Conservation (phyloP, 2,797 vertebrate genomes). For the Perdix hodgsoniae region DNA sequence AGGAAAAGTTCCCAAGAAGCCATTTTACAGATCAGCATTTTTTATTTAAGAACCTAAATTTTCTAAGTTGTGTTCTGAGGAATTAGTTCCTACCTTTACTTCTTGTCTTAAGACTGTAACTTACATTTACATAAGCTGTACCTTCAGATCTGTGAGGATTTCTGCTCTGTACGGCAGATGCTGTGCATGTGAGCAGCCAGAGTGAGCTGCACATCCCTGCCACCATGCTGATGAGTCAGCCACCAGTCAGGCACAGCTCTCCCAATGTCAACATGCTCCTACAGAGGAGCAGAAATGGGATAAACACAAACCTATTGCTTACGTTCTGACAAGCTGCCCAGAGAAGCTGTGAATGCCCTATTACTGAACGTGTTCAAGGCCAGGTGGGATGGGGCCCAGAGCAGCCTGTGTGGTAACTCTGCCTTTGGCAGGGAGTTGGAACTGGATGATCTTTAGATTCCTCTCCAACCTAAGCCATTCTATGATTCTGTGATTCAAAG, state of each 20-base stretch:
- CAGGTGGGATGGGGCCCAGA: no score
- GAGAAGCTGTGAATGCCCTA: no score
- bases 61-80: not conserved
- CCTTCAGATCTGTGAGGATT: not conserved
- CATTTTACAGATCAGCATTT: not conserved
- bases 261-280: not conserved
- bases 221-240: not conserved
- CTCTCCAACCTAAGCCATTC: no score
- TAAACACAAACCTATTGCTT: not conserved
- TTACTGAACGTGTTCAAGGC: no score
- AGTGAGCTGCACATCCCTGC: not conserved
- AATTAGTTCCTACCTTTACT: not conserved
- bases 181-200: accelerated
- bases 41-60: not conserved
- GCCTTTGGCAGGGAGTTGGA: no score
- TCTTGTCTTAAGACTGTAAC: not conserved
- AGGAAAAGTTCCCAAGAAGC: not conserved
- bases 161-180: not conserved
- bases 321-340: not conserved
- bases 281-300: not conserved
- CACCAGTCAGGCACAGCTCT: not conserved
- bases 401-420: no score
- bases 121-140: not conserved
- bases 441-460: no score
- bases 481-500: not conserved